phyloP scores from a whole-genome alignment of 2,113 vertebrate genomes.

The Cyrtonyx montezumae region DNA sequence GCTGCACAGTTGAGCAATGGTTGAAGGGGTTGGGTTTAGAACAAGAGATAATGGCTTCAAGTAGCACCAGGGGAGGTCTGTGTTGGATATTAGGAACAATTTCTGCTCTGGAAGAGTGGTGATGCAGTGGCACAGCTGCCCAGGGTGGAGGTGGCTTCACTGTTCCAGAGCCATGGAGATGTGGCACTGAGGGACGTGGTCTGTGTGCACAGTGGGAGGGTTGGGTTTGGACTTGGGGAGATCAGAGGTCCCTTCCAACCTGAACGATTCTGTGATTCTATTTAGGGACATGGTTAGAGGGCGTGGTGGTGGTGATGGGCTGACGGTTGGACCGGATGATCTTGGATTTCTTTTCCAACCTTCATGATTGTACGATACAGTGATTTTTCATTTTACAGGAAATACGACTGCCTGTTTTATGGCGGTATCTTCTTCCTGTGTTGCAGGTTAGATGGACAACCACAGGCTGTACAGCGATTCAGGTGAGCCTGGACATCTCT shows the following conservation, averaged over 20 bases:
- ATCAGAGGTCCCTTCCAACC: background rate
- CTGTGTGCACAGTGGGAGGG: too few species aligned
- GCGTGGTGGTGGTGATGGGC: background rate
- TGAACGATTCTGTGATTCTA: background rate
- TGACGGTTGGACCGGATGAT: background rate
- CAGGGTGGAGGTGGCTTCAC: too few species aligned
- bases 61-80: background rate
- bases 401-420: fast-evolving
- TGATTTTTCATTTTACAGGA: fast-evolving
- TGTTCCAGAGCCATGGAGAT: too few species aligned
- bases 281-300: too few species aligned
- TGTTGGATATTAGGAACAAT: background rate
- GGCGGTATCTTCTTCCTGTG: background rate
- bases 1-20: fast-evolving
- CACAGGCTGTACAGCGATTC: background rate
- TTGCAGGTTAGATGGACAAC: constrained; percentile 65
- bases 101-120: background rate
- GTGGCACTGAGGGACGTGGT: too few species aligned
- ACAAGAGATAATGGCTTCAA: background rate
- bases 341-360: background rate
- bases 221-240: background rate
- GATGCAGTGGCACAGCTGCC: background rate
- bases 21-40: background rate
- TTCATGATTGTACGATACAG: background rate
- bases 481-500: constrained; percentile 61